These are phyloP conservation scores for Intellagama lesueurii DNA, from an alignment of 2,797 vertebrate genomes.

Conservation along the genomic window DNA sequence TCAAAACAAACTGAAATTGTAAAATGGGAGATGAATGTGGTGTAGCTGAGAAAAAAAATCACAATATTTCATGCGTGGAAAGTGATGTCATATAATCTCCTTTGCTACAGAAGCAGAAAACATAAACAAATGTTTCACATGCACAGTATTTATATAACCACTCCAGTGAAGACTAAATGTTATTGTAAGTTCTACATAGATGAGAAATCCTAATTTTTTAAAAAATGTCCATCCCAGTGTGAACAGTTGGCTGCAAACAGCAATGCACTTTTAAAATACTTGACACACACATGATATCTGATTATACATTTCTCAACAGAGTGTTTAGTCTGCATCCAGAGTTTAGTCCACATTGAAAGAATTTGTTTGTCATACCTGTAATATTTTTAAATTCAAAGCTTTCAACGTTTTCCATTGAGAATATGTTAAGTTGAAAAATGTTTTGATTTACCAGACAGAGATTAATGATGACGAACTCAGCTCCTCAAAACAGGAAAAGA, in stretches of 20 bases:
- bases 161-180: not conserved
- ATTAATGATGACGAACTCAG: slow-evolving; percentile 81
- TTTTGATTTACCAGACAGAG: slow-evolving; percentile 78
- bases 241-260: not conserved
- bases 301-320: not conserved
- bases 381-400: not conserved
- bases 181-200: not conserved
- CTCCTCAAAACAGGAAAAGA: slow-evolving; percentile 85
- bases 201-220: not conserved
- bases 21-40: not conserved
- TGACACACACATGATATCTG: not conserved
- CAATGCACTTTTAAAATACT: not conserved
- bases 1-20: not conserved
- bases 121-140: not conserved
- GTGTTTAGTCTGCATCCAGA: not conserved
- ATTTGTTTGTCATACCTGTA: not conserved
- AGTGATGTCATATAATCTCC: not conserved
- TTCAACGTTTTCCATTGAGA: slow-evolving; percentile 36
- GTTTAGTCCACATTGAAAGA: not conserved
- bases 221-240: not conserved
- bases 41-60: not conserved
- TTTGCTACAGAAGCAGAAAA: not conserved
- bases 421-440: not conserved
- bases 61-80: not conserved
- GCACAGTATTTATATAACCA: not conserved